phyloP scores from a whole-genome alignment of 2,797 vertebrate species.

The Limosa lapponica region DNA sequence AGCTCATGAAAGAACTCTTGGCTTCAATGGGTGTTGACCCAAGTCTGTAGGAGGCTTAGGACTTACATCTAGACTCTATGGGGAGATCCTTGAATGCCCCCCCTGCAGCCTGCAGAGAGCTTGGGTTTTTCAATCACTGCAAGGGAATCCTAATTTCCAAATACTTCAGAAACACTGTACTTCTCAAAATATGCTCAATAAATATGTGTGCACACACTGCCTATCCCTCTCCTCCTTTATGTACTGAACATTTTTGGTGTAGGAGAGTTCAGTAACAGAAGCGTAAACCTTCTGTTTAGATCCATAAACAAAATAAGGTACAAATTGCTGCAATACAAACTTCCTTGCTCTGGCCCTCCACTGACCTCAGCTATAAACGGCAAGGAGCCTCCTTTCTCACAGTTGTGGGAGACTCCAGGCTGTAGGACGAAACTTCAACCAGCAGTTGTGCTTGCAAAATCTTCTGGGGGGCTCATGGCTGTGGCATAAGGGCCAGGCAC shows the following conservation, averaged over 20 bases:
- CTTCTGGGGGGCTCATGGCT: neutral
- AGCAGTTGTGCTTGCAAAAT: conserved; percentile 17
- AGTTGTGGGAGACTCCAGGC: conserved; percentile 1
- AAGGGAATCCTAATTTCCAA: neutral
- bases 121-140: neutral
- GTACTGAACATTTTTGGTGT: neutral
- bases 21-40: neutral
- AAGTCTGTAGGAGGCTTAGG: neutral
- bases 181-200: neutral
- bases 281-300: conserved; percentile 64
- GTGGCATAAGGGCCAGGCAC: neutral
- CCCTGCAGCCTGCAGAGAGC: neutral
- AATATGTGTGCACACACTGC: neutral
- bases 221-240: neutral
- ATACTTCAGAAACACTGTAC: neutral
- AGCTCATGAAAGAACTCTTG: conserved; percentile 31
- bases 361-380: conserved; percentile 60
- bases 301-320: conserved; percentile 71
- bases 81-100: conserved; percentile 44
- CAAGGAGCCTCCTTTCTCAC: conserved; percentile 37
- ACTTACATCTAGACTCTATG: neutral
- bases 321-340: conserved; percentile 67
- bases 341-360: conserved; percentile 65
- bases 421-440: conserved; percentile 42
- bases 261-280: conserved; percentile 24